These are phyloP conservation scores for Musca domestica DNA, from an alignment of 1,140 invertebrate genomes.

Conservation along the genomic window DNA sequence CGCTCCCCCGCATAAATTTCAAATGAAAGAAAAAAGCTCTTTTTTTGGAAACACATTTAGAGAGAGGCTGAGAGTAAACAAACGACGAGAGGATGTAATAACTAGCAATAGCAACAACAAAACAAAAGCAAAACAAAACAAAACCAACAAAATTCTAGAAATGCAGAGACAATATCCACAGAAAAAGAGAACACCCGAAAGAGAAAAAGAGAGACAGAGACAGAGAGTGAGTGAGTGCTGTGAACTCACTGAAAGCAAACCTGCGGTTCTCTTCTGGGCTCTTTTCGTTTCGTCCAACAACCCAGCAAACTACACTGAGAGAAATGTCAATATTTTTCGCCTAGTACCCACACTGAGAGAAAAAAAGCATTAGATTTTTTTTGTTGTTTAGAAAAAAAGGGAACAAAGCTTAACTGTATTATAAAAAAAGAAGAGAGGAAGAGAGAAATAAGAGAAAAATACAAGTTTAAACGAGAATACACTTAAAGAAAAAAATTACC, in stretches of 20 bases:
- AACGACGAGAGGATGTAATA: constrained; percentile 8
- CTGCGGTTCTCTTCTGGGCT: background rate
- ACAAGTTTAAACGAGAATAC: background rate
- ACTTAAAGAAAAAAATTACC: constrained; percentile 5
- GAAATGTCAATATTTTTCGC: no score
- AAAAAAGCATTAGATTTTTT: background rate
- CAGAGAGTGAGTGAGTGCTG: constrained; percentile 9
- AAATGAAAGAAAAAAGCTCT: constrained; percentile 1
- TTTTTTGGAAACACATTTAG: constrained; percentile 16
- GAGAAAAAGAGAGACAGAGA: background rate
- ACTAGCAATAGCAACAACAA: no score
- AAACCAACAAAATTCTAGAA: constrained; percentile 10
- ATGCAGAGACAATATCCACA: constrained; percentile 1
- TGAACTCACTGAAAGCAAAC: no score
- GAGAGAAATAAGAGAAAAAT: background rate
- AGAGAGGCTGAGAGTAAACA: no score
- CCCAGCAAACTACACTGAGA: background rate
- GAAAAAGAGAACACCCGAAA: background rate
- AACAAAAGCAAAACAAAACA: constrained; percentile 24
- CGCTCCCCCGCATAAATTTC: no score
- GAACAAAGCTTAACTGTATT: constrained; percentile 2
- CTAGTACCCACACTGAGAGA: constrained; percentile 9
- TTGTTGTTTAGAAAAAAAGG: background rate
- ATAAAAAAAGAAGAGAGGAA: background rate
- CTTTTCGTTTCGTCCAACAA: background rate